phyloP scores from a whole-genome alignment of 92 coral and sea anemone genomes.

The Epizoanthus scotinus region DNA sequence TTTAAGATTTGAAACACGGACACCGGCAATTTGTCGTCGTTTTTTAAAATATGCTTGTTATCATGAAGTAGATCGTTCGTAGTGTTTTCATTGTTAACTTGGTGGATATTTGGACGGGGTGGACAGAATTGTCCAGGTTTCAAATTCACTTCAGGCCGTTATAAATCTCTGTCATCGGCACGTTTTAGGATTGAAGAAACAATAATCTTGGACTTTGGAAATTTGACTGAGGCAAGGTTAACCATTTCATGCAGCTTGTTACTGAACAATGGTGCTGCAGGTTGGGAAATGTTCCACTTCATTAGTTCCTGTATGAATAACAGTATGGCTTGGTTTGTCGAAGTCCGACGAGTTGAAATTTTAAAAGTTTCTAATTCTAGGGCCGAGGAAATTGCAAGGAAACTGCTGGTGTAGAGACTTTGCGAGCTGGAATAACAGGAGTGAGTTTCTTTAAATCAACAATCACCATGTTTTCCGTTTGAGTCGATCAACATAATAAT shows the following conservation, averaged over 20 bases:
- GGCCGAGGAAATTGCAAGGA: conserved; percentile 16
- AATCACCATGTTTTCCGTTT: conserved; percentile 13
- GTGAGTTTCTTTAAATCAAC: conserved; percentile 4
- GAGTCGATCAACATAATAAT: conserved; percentile 3
- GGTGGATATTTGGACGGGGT: no score
- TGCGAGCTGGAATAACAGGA: conserved; percentile 2
- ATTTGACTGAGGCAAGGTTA: no score
- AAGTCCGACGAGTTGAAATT: neutral
- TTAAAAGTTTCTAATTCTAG: no score
- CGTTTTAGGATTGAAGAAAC: no score
- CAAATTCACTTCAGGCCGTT: no score
- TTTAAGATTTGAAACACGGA: conserved; percentile 6
- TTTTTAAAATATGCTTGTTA: conserved; percentile 39
- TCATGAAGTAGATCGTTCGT: conserved; percentile 3
- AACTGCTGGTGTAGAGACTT: conserved; percentile 11
- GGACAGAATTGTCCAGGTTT: no score
- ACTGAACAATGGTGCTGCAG: neutral
- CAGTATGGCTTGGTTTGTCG: conserved; percentile 13
- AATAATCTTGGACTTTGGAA: no score
- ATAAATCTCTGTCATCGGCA: no score
- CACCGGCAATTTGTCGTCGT: conserved; percentile 22
- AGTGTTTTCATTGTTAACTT: conserved; percentile 28
- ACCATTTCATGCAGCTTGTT: neutral
- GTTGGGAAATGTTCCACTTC: neutral
- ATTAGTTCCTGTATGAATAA: conserved; percentile 19